These are phyloP conservation scores for Dilophus febrilis DNA, from an alignment of 2,888 invertebrate species.

Conservation along the genomic window DNA sequence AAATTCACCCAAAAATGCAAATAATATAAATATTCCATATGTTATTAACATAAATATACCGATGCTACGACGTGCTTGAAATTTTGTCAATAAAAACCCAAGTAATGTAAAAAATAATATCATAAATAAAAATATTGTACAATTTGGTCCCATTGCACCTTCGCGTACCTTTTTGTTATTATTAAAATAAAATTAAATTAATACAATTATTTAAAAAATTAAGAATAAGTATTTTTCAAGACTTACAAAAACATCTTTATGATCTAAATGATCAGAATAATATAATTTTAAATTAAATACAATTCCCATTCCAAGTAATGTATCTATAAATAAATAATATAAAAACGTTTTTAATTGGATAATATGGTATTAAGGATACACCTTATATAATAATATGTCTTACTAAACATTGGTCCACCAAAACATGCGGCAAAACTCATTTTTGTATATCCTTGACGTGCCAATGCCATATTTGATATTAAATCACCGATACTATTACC, in stretches of 20 bases:
- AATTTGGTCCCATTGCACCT: constrained; percentile 29
- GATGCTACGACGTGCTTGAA: constrained; percentile 30
- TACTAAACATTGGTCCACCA: constrained; percentile 51
- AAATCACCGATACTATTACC: constrained; percentile 37
- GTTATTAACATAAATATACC: constrained; percentile 31
- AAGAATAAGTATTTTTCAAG: no score
- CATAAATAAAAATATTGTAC: constrained; percentile 28
- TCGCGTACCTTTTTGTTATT: constrained; percentile 21
- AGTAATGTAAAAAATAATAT: constrained; percentile 29
- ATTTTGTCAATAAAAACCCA: constrained; percentile 30
- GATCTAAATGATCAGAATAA: no score
- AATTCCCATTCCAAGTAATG: constrained; percentile 30
- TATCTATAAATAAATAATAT: constrained; percentile 16
- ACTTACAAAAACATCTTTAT: no score
- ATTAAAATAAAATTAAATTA: no score
- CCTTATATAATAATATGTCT: constrained; percentile 17
- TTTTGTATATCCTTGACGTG: constrained; percentile 40
- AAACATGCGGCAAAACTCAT: constrained; percentile 52
- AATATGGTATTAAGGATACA: not conserved
- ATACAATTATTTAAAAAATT: no score
- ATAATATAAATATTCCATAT: constrained; percentile 32
- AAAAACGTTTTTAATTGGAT: not conserved
- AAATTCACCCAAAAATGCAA: constrained; percentile 34
- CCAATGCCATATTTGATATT: constrained; percentile 41
- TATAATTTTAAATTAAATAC: not conserved